These are phyloP conservation scores for Andrena minutula DNA, from an alignment of 2,888 invertebrate species.

Conservation along the genomic window DNA sequence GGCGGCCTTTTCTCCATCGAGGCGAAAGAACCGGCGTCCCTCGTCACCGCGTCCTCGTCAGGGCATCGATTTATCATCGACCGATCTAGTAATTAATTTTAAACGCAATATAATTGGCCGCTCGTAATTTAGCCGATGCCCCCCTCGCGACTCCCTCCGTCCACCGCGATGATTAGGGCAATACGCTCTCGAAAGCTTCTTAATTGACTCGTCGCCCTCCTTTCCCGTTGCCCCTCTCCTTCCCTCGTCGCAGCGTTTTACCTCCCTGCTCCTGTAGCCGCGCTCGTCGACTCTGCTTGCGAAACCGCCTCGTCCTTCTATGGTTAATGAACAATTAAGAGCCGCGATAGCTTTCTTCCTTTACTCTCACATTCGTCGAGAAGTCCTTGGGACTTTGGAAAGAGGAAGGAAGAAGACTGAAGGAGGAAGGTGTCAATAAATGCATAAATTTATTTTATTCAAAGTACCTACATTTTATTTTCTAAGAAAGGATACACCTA, in stretches of 20 bases:
- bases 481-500: too few species aligned
- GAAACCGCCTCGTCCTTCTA: conserved; percentile 8
- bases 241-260: conserved; percentile 20
- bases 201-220: conserved; percentile 74
- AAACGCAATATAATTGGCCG: conserved; percentile 83
- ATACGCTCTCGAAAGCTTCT: conserved; percentile 68
- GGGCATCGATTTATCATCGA: conserved; percentile 77
- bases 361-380: background rate
- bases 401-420: background rate
- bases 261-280: conserved; percentile 13
- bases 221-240: conserved; percentile 22
- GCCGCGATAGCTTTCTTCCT: background rate
- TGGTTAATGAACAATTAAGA: conserved; percentile 18
- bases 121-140: conserved; percentile 77
- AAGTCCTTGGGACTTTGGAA: background rate
- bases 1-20: conserved; percentile 51
- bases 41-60: conserved; percentile 68
- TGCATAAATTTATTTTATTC: too few species aligned
- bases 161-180: conserved; percentile 65
- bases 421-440: too few species aligned
- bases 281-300: background rate
- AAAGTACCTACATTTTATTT: too few species aligned
- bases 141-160: conserved; percentile 18
- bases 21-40: conserved; percentile 51
- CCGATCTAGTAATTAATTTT: conserved; percentile 83